Evolutionary conservation across 2,888 invertebrate species (phyloP), one percentile per base, ranked within the genome.

Genomic region (Drosophila tanythrix): DNA sequence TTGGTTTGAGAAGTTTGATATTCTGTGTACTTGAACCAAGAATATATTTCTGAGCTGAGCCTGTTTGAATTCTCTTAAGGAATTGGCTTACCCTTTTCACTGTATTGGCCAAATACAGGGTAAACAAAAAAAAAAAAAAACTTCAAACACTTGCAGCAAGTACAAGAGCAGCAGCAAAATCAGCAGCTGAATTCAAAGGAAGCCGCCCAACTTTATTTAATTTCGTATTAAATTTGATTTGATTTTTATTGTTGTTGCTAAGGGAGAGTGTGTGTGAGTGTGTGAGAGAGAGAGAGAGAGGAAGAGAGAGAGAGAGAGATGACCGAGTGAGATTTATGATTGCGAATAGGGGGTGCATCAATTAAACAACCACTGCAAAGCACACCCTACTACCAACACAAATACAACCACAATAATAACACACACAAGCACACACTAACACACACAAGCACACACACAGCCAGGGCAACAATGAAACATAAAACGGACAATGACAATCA

Each of bases 201-300:
- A 63, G 50, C 78, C 38, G 58, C 71, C 51, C 57, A 85, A 86
- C 74, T 77, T 89, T 87, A 84, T 87, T 89, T 82, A 78, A 87
- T 84, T 89, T 76, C 78, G 72, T 74, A 87, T 84, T 70, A 80
- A 84, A 80, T 84, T 89, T 80, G 75, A 85, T 88, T 81, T 73
- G 69, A 76, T 86, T 88, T 65, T 78, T 70, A 82, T 75, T 65
- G 60, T 29, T 59, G 58, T 50, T 50, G 48, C 3, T 43, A 15
- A 25, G 1, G 18, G 15, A n/a, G 35, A 10, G 15, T 33, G 33
- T 33, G 33, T 10, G 33, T 1, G 27, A 0, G 27, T 5, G 27
- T 21, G 21, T 31, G 21, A 8, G 13, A 18, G 21, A 21, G 21
- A 27, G 27, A 31, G 33, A 13, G 38, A 10, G n/a, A 5, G 36